Conservation (phyloP, 2,888 invertebrate genomes). For the Geophilus truncorum region DNA sequence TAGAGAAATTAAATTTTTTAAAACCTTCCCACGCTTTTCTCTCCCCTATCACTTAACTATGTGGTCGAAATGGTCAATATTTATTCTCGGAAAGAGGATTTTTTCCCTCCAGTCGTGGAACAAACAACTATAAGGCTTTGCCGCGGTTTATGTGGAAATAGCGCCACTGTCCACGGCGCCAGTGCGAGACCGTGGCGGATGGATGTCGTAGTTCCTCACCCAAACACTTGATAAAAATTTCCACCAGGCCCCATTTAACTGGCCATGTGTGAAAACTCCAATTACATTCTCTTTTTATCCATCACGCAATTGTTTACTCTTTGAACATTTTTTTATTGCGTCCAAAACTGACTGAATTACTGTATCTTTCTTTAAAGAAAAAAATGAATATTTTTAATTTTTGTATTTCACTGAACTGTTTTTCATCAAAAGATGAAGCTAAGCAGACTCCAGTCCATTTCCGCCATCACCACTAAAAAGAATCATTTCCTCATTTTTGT, state of each 20-base stretch:
- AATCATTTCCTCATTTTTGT: no score
- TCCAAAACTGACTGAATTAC: not conserved
- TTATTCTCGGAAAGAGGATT: not conserved
- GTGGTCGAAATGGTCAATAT: not conserved
- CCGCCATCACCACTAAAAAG: no score
- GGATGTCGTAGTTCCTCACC: not conserved
- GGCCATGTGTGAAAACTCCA: not conserved
- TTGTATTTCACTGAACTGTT: no score
- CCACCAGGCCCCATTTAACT: slow-evolving; percentile 3
- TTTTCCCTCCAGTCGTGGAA: not conserved
- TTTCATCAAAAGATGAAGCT: no score
- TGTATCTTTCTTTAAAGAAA: no score
- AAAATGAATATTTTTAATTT: no score
- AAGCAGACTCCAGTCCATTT: no score
- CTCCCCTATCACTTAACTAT: slow-evolving; percentile 5
- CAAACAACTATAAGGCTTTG: not conserved
- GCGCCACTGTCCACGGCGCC: not conserved
- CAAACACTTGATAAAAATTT: slow-evolving; percentile 18
- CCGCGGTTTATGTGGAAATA: not conserved
- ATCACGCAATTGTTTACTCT: not conserved
- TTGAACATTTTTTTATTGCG: not conserved
- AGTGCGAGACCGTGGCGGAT: not conserved
- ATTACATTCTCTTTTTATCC: not conserved
- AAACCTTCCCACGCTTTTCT: not conserved
- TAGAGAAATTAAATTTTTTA: not conserved